Evolutionary conservation across 2,113 vertebrate genomes (phyloP).

Genomic region (Apistogramma diplotaenia): DNA sequence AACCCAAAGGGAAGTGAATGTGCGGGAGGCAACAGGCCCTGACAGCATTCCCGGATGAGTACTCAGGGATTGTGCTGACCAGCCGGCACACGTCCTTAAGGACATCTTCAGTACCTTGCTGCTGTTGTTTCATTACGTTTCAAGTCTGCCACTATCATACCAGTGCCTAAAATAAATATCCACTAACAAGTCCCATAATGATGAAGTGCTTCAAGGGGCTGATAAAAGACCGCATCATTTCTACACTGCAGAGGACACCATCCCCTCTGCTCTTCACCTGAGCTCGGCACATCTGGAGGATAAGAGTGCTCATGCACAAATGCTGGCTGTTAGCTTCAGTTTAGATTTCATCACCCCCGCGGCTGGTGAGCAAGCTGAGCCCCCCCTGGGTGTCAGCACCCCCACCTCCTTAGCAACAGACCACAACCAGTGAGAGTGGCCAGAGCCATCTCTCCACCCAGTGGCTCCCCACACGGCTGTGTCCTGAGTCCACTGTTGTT

Average conservation of each 20-base stretch:
- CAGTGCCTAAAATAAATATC: background rate
- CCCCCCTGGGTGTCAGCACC: too few relatives aligned
- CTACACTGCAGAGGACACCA: background rate
- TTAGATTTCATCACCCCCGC: too few relatives aligned
- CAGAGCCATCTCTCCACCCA: background rate
- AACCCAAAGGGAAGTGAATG: background rate
- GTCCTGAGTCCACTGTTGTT: background rate
- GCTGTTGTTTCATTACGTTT: background rate
- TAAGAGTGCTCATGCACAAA: too few relatives aligned
- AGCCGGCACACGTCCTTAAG: background rate
- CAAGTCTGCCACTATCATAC: background rate
- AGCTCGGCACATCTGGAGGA: background rate
- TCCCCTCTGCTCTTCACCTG: background rate
- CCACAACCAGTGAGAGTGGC: too few relatives aligned
- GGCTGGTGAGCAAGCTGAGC: too few relatives aligned
- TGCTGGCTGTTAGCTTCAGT: too few relatives aligned
- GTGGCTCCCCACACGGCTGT: background rate
- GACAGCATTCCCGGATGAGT: background rate
- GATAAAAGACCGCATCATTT: background rate
- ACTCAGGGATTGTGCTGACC: background rate
- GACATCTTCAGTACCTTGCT: background rate
- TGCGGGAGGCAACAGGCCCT: background rate
- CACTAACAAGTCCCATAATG: background rate
- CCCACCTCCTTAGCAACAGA: background rate
- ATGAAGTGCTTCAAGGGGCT: background rate